Evolutionary conservation across 2,113 vertebrate genomes (phyloP), one percentile per base, ranked within the genome.

Genomic region (Fulica atra): DNA sequence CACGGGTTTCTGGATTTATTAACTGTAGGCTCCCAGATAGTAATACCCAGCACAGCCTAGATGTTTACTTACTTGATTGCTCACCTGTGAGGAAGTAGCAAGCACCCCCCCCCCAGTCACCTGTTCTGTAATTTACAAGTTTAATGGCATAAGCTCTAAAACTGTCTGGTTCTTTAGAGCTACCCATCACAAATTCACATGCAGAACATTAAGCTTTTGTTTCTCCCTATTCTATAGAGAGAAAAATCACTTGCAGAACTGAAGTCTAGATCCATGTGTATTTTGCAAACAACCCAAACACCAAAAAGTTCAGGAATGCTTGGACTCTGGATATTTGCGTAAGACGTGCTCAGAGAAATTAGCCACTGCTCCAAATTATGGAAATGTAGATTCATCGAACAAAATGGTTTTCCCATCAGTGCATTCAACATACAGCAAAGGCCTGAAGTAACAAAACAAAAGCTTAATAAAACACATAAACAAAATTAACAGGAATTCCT

Each of bases 401-500:
- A 94, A 95, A 91, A 65, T n/a, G 31, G 35, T 50, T 84, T 90
- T 79, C 71, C 81, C 65, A 93, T 64, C 86, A 89, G 44, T 31
- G 8, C 56, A 86, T 81, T 90, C 64, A 88, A 89, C 70, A 46
- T 16, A 26, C 33, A 93, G 77, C 68, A 74, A 82, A 40, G 33
- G 66, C 87, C 95, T 84, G 78, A 95, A 96, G 92, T 54, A 76
- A 89, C 50, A 72, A 83, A 94, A 85, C 81, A 91, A 96, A 96
- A 90, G 21, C 66, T 85, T 92, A 91, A 84, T 90, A 95, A 96
- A 89, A 64, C 76, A 76, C 91, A 84, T 88, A 95, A 97, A 89
- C 50, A 96, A 97, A 97, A 96, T 57, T 79, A 95, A 95, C 86
- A 92, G 96, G 93, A 97, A 95, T 93, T 96, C 90, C 94, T 94